phyloP scores from a whole-genome alignment of 2,797 vertebrate genomes.

The Bryconaethiops microstoma region DNA sequence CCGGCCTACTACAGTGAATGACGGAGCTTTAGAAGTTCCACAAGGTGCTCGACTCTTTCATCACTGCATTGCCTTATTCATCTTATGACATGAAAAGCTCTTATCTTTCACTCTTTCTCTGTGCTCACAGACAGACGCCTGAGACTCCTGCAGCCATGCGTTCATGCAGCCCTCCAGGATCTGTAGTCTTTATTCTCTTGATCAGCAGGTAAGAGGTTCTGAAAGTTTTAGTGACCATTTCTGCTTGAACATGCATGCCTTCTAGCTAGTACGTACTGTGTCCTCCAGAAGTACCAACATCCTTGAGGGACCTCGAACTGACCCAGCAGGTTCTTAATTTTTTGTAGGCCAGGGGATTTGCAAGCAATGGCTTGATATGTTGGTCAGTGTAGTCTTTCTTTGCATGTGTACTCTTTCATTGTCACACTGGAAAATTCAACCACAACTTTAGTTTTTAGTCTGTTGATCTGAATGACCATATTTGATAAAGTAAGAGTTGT shows the following conservation, averaged over 20 bases:
- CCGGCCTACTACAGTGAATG: slow-evolving; percentile 19
- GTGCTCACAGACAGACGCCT: slow-evolving; percentile 34
- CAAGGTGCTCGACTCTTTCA: slow-evolving; percentile 29
- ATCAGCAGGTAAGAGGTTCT: slow-evolving; percentile 56
- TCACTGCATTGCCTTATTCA: slow-evolving; percentile 34
- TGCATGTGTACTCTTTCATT: background rate
- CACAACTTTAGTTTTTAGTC: background rate
- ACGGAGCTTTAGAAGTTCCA: background rate
- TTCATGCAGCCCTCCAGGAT: slow-evolving; percentile 47
- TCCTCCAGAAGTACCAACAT: background rate
- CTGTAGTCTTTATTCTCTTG: slow-evolving; percentile 53
- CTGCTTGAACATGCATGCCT: background rate
- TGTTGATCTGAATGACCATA: background rate
- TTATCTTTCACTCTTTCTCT: slow-evolving; percentile 29
- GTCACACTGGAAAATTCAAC: background rate
- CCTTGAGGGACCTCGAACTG: background rate
- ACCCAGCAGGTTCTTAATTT: background rate
- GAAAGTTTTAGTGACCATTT: background rate
- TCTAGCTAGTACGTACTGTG: background rate
- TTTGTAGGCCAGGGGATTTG: background rate
- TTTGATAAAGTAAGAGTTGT: background rate
- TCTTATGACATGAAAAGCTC: slow-evolving; percentile 19
- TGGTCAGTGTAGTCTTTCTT: background rate
- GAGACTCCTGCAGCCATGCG: slow-evolving; percentile 53
- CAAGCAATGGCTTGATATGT: background rate